Evolutionary conservation across 2,797 vertebrate species (phyloP), one percentile per base, ranked within the genome.

Genomic region (Sphenodon punctatus): DNA sequence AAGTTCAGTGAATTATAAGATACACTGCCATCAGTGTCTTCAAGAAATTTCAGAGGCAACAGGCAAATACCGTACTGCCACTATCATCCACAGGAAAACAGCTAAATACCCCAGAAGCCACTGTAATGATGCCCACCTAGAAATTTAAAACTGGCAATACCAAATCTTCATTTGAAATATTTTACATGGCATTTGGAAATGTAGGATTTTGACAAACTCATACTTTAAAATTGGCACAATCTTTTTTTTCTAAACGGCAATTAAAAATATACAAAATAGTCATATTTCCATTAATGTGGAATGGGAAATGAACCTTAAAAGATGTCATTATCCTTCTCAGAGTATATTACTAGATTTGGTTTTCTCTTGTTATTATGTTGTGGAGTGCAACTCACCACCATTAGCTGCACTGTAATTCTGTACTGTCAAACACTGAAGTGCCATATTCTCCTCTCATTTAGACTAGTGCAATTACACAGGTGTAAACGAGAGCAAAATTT

Each of bases 161-260:
- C 78, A 92, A 91, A 49, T 48, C 80, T 84, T 71, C 85, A 80
- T 83, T 82, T 87, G 82, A 78, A 87, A 72, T 78, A 90, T 87
- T 80, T 90, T 70, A 88, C 51, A 93, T 75, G 84, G 92, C 82
- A 89, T 56, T 88, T 78, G 85, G 89, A 89, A 93, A 94, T 92
- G 89, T 77, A 83, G 74, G 67, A 53, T 67, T 90, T 86, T 78
- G 71, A 90, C 80, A 93, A 90, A 87, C 77, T 72, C 17, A 48
- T 78, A 90, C 75, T 86, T 93, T 69, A 88, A 93, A 86, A 89
- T 95, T 96, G 95, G 94, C 94, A 96, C 94, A 86, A 39, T 69
- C 90, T 58, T 88, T 46, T n/a, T n/a, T n/a, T n/a, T n/a, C n/a
- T 27, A 89, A 92, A 88, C 90, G 90, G 91, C 78, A 89, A 88